Base-by-base conservation (phyloP, 1,140 invertebrate genomes). In the Drusus annulatus region DNA sequence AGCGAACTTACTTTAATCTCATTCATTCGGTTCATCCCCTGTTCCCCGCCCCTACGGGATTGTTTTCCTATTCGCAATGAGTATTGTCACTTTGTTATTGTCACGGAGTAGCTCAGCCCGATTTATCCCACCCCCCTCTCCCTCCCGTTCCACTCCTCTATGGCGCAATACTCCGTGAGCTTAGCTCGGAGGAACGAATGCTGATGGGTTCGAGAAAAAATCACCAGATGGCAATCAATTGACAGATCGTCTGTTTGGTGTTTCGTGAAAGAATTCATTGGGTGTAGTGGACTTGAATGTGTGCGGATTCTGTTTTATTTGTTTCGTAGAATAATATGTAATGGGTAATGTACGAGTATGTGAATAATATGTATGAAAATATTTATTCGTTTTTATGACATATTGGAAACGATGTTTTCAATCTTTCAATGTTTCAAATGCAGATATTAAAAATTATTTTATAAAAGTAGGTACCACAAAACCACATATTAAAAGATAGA, bases 11-110 rank as follows among this genome's bases (percentile, higher is more conserved):
- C 28, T 16, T 65, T 65, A 65, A 65, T 31, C 62, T 4, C 25
- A 10, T 28, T 28, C 23, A 63, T 56, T 56, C n/a, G 16, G 19
- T 21, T 28, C 23, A 28, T 15, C 60, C 31, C 65, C 31, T 19
- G 4, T 6, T 3, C 65, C 65, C 31, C 65, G n/a, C 36, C 8
- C 36, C 0, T 36, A n/a, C n/a, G 15, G 21, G 56, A 80, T 82
- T 82, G 81, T 82, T 82, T 80, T 75, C 71, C 81, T 65, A 80
- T 80, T 78, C 75, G 52, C 15, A 80, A 60, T 54, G 62, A 76
- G 73, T 76, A 69, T 17, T 50, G 69, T 16, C 80, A 73, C 73
- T 79, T 77, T 81, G 65, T 69, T 69, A 69, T 81, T 81, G 80
- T 81, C 80, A 63, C 63, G 25, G 7, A 19, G 65, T 45, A 50